Evolutionary conservation across 2,888 invertebrate species (phyloP).

Genomic region (Boloria selene): DNA sequence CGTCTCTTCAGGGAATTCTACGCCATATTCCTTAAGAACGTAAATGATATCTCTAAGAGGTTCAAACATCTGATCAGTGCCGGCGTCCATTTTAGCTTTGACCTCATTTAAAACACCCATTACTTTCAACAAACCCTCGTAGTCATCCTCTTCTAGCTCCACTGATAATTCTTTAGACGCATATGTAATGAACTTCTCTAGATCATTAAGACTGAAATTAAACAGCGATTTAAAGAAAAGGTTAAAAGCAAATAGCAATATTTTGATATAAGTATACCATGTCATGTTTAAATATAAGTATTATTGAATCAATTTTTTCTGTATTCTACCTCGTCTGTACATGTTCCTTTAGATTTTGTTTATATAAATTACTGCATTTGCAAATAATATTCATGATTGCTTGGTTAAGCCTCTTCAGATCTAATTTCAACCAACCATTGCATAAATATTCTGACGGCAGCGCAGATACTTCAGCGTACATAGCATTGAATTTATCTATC

Average conservation of each 20-base stretch:
- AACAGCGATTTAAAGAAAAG: not conserved
- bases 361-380: constrained; percentile 94
- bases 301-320: too few species aligned
- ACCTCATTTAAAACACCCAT: constrained; percentile 94
- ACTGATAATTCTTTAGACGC: constrained; percentile 88
- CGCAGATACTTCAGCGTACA: constrained; percentile 88
- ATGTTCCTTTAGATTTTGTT: constrained; percentile 91
- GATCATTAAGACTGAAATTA: constrained; percentile 85
- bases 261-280: too few species aligned
- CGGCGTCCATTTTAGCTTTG: constrained; percentile 83
- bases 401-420: constrained; percentile 90
- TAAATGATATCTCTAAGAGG: constrained; percentile 93
- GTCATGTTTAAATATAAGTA: too few species aligned
- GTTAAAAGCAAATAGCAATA: too few species aligned
- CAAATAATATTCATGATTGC: constrained; percentile 91
- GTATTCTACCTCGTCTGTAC: constrained; percentile 85
- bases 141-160: constrained; percentile 91
- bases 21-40: constrained; percentile 91
- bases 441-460: constrained; percentile 86
- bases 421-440: constrained; percentile 90
- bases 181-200: constrained; percentile 89
- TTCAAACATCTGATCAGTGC: constrained; percentile 94
- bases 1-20: constrained; percentile 91
- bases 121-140: constrained; percentile 90
- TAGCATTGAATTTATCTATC: constrained; percentile 91